These are phyloP conservation scores for Allacma fusca DNA, from an alignment of 2,888 invertebrate genomes.

Conservation along the genomic window DNA sequence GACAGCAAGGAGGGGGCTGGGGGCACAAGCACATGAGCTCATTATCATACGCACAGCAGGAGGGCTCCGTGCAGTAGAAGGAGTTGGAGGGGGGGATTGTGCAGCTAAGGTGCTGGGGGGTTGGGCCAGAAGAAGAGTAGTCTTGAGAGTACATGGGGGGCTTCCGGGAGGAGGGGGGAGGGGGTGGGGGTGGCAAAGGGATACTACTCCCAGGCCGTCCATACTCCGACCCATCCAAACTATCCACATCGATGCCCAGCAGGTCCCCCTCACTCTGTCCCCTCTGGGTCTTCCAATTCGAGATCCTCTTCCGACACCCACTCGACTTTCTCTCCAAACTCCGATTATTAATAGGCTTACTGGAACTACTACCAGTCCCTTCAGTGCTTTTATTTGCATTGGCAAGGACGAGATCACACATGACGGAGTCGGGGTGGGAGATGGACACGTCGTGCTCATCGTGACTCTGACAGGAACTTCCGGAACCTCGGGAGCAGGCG, in stretches of 20 bases:
- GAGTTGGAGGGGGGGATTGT: not conserved
- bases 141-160: conserved; percentile 26
- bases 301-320: conserved; percentile 39
- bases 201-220: conserved; percentile 38
- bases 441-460: conserved; percentile 44
- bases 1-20: conserved; percentile 47
- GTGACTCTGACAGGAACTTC: conserved; percentile 30
- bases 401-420: conserved; percentile 60
- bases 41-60: conserved; percentile 32
- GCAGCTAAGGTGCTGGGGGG: not conserved
- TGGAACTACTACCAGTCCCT: conserved; percentile 37
- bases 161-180: conserved; percentile 51
- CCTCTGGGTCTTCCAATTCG: conserved; percentile 55
- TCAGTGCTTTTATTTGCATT: conserved; percentile 48
- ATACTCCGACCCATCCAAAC: conserved; percentile 14
- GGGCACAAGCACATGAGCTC: conserved; percentile 34
- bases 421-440: conserved; percentile 50
- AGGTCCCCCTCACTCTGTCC: conserved; percentile 60
- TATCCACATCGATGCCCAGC: conserved; percentile 40
- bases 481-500: conserved; percentile 55
- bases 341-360: conserved; percentile 44
- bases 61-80: conserved; percentile 30
- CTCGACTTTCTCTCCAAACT: conserved; percentile 55
- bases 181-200: conserved; percentile 54
- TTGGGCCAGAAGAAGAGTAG: not conserved